A percentile compares a stretch with the other conserved stretches of the same genome.
Evolutionary conservation across 2,797 vertebrate species (phyloP).

Genomic region (Paguma larvata): DNA sequence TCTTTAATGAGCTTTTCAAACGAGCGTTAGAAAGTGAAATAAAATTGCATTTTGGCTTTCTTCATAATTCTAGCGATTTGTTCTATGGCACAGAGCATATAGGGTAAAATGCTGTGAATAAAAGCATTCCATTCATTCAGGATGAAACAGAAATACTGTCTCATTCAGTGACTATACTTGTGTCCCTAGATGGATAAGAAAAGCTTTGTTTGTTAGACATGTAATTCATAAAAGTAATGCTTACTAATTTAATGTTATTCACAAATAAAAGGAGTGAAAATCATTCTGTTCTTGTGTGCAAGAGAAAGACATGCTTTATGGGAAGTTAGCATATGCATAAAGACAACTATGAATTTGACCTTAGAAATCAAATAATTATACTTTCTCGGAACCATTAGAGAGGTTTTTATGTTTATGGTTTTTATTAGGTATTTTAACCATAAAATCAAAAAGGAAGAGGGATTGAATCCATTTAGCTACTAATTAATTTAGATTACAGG

Average conservation of each 20-base stretch:
- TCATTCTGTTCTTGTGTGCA: background rate
- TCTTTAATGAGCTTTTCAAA: constrained; percentile 66
- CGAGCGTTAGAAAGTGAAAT: constrained; percentile 58
- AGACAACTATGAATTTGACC: background rate
- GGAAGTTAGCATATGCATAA: background rate
- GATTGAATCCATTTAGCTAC: background rate
- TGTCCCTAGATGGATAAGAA: background rate
- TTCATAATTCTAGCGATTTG: constrained; percentile 62
- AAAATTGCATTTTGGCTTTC: constrained; percentile 57
- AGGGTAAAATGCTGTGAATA: constrained; percentile 33
- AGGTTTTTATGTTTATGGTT: background rate
- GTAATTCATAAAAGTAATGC: constrained; percentile 42
- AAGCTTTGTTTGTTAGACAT: constrained; percentile 38
- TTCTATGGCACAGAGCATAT: constrained; percentile 40
- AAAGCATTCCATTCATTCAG: constrained; percentile 35
- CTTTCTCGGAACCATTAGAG: background rate
- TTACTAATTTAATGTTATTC: constrained; percentile 36
- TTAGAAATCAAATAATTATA: constrained; percentile 35
- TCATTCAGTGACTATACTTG: background rate
- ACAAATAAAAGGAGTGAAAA: background rate
- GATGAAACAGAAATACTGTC: background rate
- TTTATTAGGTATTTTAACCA: background rate
- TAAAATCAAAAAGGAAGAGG: background rate
- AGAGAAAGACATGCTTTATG: background rate
- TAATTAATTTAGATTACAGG: constrained; percentile 22